Percentiles rank a stretch among this genome's conserved stretches.
Evolutionary conservation across 1,140 invertebrate genomes (phyloP).

Genomic region (Drosophila novamexicana): DNA sequence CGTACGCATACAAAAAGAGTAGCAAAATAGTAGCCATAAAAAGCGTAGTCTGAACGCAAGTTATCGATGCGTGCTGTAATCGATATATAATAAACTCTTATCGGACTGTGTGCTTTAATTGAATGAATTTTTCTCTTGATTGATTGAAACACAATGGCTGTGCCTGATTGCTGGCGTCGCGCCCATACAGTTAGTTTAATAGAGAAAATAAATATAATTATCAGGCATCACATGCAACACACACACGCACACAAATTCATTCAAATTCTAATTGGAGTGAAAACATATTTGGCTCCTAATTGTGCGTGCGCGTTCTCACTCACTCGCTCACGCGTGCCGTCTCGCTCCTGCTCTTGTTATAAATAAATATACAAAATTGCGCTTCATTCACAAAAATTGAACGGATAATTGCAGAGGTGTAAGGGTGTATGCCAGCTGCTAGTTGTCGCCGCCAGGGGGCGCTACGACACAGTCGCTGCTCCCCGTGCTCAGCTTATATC

Average conservation of each 20-base stretch:
- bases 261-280: conserved; percentile 39
- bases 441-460: conserved; percentile 28
- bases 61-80: conserved; percentile 4
- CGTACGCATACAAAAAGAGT: neutral
- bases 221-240: neutral
- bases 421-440: conserved; percentile 1
- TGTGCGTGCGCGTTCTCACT: conserved; percentile 6
- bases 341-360: conserved; percentile 6
- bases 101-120: conserved; percentile 35
- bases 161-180: neutral
- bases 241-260: conserved; percentile 20
- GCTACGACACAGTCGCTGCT: neutral
- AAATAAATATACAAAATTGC: conserved; percentile 35
- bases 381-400: conserved; percentile 42
- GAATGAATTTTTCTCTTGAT: conserved; percentile 28
- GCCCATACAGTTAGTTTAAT: conserved; percentile 1
- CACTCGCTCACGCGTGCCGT: neutral
- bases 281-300: conserved; percentile 44
- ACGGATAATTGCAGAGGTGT: neutral
- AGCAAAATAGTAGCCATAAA: conserved; percentile 2
- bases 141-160: conserved; percentile 19
- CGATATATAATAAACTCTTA: conserved; percentile 1
- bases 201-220: conserved; percentile 8
- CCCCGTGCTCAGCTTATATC: conserved; percentile 17
- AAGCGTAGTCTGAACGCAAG: neutral